phyloP scores from a whole-genome alignment of 2,888 invertebrate species.

The Leptopilina syphax region DNA sequence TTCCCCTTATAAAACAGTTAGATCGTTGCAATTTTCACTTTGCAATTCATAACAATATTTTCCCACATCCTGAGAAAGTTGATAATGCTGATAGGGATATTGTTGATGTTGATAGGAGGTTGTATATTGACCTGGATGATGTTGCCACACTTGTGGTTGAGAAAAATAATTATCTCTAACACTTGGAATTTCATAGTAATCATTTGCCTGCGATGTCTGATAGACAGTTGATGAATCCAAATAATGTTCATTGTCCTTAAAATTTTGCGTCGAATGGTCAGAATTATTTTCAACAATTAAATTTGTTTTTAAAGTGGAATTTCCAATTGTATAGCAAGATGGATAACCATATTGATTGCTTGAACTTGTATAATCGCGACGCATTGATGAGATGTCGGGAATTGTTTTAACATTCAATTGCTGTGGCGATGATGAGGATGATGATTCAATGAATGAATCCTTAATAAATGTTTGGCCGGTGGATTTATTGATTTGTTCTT shows the following conservation, averaged over 20 bases:
- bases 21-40: not conserved
- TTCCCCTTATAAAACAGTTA: not conserved
- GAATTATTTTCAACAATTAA: not conserved
- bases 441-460: not conserved
- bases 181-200: conserved; percentile 1
- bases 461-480: not conserved
- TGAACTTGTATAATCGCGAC: not conserved
- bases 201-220: not conserved
- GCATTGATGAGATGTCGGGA: not conserved
- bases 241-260: not conserved
- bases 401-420: not conserved
- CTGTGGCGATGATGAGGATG: no score
- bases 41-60: not conserved
- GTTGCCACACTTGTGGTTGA: conserved; percentile 11
- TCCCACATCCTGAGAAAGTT: not conserved
- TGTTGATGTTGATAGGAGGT: not conserved
- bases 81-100: not conserved
- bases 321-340: not conserved
- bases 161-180: conserved; percentile 10
- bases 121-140: conserved; percentile 9
- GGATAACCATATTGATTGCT: conserved; percentile 8
- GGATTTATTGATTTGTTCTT: conserved; percentile 89
- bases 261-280: not conserved
- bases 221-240: not conserved
- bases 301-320: not conserved